Evolutionary conservation across 92 coral and sea anemone genomes (phyloP).

Genomic region (Bergia puertoricense): DNA sequence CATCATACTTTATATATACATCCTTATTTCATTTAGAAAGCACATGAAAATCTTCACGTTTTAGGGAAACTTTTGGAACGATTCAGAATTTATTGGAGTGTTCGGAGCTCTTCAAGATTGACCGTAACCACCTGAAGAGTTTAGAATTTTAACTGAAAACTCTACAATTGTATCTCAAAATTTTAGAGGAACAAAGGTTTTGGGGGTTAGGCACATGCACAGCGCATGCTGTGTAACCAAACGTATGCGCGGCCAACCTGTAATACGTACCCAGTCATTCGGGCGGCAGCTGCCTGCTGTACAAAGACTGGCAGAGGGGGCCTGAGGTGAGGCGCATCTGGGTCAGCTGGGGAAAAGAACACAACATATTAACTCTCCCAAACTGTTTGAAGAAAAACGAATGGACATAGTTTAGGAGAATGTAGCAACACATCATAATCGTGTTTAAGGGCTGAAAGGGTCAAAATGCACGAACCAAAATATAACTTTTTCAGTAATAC

Average conservation of each 20-base stretch:
- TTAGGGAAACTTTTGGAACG: neutral
- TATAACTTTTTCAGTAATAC: no score
- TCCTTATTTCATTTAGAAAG: no score
- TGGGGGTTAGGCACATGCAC: neutral
- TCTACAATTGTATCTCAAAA: no score
- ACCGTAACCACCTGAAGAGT: neutral
- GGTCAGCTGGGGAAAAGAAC: slow-evolving; percentile 58
- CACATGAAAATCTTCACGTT: no score
- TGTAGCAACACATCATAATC: no score
- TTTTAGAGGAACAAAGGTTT: neutral
- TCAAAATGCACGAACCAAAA: no score
- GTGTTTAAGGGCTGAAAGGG: no score
- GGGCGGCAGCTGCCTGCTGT: slow-evolving; percentile 97
- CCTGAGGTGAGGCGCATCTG: slow-evolving; percentile 89
- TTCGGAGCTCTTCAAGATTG: neutral
- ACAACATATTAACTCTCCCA: neutral
- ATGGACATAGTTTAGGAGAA: no score
- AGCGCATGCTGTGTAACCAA: neutral
- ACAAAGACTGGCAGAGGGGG: slow-evolving; percentile 92
- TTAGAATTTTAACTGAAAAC: neutral
- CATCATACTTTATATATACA: no score
- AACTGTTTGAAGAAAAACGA: no score
- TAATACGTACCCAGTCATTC: slow-evolving; percentile 82
- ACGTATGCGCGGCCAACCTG: no score
- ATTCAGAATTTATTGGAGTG: no score